Base-by-base conservation (phyloP, 2,113 vertebrate genomes). In the Cyphomyrus discorhynchus region DNA sequence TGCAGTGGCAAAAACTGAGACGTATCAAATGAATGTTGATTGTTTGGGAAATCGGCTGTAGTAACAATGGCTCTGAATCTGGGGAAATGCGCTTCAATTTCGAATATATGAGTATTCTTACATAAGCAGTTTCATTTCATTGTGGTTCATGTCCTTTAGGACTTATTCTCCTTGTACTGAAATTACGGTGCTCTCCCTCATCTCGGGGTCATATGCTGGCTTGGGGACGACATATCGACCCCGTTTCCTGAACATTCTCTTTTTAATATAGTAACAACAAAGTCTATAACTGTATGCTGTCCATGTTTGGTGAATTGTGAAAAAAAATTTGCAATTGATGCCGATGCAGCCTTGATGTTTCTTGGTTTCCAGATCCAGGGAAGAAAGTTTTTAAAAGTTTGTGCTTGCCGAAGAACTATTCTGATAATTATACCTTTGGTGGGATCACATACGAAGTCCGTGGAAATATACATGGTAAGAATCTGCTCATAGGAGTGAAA, bases 361-460 rank as follows among this genome's bases (percentile, higher is more conserved):
- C 8, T 87, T 89, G 35, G 87, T 85, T 35, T 27, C 11, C 89
- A 96, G 96, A 92, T 90, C 49, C 93, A 93, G 93, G 95, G 86
- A 90, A 91, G 92, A 93, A 49, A 5, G 92, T 96, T 84, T 96
- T 94, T 90, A 92, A 93, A 92, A 99, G 98, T 92, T 96, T 97
- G 74, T 99, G 98, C 92, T 95, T 99, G 91, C 98, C 97, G 0
- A 97, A 94, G 93, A 95, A 95, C 87, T 93, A 97, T 92, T 96
- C 95, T 86, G 97, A 95, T 49, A 96, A 98, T 58, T 99, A 98
- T 97, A 96, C 96, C 89, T 99, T 99, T 1, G 97, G 97, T 86
- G 98, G 97, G 21, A 90, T 96, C 84, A 97, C 95, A 66, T 99
- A 99, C 90, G 94, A 88, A 88, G 97, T 99, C 93, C 97, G 97